These are phyloP conservation scores for Anadara kagoshimensis DNA, from an alignment of 1,140 invertebrate species.

Conservation along the genomic window DNA sequence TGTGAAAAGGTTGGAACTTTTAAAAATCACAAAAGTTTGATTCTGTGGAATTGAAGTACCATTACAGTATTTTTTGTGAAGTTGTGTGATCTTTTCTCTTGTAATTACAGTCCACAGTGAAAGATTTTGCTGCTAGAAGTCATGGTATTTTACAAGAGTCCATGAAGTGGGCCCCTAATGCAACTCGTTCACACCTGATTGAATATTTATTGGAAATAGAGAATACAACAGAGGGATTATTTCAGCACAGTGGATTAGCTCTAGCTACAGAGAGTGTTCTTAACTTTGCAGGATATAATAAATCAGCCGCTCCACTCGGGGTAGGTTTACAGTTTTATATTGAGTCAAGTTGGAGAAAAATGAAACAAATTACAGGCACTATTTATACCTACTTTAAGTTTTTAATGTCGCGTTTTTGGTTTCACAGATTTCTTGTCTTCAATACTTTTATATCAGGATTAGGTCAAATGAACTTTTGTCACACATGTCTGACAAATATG, in stretches of 20 bases:
- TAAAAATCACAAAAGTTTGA: no score
- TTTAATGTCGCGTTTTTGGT: no score
- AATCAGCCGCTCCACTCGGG: slow-evolving; percentile 56
- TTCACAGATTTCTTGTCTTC: no score
- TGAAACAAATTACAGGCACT: no score
- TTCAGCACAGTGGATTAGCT: slow-evolving; percentile 88
- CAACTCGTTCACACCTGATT: slow-evolving; percentile 94
- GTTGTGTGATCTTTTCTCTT: background rate
- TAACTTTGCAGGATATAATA: slow-evolving; percentile 80
- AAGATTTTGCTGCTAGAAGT: slow-evolving; percentile 93
- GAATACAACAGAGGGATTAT: slow-evolving; percentile 77
- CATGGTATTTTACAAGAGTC: slow-evolving; percentile 96
- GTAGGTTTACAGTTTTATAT: slow-evolving; percentile 38
- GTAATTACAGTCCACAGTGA: slow-evolving; percentile 76
- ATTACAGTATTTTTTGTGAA: no score
- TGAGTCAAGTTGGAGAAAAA: no score
- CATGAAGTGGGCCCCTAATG: slow-evolving; percentile 97
- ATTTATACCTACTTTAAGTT: no score
- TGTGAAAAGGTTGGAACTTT: no score
- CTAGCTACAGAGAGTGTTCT: slow-evolving; percentile 90
- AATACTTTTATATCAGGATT: no score
- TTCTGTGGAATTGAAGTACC: no score
- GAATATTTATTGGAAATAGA: slow-evolving; percentile 80
- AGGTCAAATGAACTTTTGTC: no score
- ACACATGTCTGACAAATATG: no score